Conservation (phyloP, 2,797 vertebrate genomes). For the Peromyscus nudipes region DNA sequence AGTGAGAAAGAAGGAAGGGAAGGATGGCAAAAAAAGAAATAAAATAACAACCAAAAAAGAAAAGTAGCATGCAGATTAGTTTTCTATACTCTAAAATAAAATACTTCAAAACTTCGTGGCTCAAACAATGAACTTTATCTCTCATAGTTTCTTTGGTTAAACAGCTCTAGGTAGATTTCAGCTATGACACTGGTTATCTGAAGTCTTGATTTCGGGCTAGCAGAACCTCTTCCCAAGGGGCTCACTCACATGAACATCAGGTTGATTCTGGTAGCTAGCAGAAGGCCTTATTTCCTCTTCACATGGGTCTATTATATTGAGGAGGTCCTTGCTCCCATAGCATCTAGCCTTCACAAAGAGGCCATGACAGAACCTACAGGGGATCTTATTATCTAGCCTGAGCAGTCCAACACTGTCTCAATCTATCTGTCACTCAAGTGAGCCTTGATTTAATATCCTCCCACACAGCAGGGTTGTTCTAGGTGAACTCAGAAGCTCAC, state of each 20-base stretch:
- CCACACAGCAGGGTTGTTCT: neutral
- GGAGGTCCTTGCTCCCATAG: neutral
- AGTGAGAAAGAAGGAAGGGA: neutral
- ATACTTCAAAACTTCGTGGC: neutral
- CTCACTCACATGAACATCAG: neutral
- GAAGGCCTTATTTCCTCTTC: conserved; percentile 5
- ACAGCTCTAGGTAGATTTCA: neutral
- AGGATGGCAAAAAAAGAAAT: neutral
- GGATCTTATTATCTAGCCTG: neutral
- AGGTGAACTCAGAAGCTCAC: neutral
- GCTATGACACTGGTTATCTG: neutral
- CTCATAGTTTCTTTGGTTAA: neutral
- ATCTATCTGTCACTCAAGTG: neutral
- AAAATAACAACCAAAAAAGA: neutral
- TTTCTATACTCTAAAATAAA: conserved; percentile 3
- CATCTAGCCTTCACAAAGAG: neutral
- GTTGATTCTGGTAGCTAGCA: neutral
- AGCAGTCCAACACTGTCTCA: neutral
- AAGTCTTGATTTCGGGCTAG: neutral
- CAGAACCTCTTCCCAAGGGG: neutral
- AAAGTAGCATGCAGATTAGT: neutral
- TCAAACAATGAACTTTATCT: neutral
- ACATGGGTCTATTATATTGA: neutral
- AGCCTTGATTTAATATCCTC: neutral
- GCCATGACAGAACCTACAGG: neutral